Evolutionary conservation across 2,888 invertebrate species (phyloP), one percentile per base, ranked within the genome.

Genomic region (Ophion slaviceki): DNA sequence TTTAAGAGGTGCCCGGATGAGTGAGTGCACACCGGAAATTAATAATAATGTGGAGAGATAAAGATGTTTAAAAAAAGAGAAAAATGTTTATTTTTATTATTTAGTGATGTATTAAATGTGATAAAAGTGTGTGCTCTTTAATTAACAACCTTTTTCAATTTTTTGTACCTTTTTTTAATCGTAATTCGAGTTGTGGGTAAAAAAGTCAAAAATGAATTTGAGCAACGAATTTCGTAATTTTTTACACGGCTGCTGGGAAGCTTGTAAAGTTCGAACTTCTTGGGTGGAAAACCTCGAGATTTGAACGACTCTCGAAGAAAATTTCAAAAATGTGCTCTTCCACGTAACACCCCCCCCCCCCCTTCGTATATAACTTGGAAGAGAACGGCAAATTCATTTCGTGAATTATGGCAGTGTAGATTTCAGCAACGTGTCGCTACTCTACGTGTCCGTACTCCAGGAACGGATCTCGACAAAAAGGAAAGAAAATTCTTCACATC

Each of bases 331-430:
- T 59, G 17, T 14, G 57, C 28, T 57, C 57, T 11, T 53, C 36
- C 59, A 4, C 17, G 14, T 14, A 5, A 14, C 17, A 5, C 53
- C 14, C 17, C 53, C 53, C 53, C 17, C 5, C 53, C 53, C 53
- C 53, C 53, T 53, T 14, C 14, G 72, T 24, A 36, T 17, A 11
- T n/a, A 17, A 36, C 36, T 59, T 24, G 64, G 53, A 72, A 47
- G 36, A 71, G 62, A 74, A 47, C 40, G 36, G 14, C 20, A 53
- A 59, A 67, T 70, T 62, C 14, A 20, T 57, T 82, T 85, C 47
- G 71, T 64, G 32, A 53, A 62, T 74, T 24, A 76, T 86, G 85
- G 85, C 85, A 82, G 85, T 86, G 82, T 80, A 83, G 72, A 78
- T 83, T 80, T 62, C 36, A 40, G 40, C n/a, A 67, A 78, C 57